Conservation (phyloP, 2,888 invertebrate genomes). For the Amitus sp. region DNA sequence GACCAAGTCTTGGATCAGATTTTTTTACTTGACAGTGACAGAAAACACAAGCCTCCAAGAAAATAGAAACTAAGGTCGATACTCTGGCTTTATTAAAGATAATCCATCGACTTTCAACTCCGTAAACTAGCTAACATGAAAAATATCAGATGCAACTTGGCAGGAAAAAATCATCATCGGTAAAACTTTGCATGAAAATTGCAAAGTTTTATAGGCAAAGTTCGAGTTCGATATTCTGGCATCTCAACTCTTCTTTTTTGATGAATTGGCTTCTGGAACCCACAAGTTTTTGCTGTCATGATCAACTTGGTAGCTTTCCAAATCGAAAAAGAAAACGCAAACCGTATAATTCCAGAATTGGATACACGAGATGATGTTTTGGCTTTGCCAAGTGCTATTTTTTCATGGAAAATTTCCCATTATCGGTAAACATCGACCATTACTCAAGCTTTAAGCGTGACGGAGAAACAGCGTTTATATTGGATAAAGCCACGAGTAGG, state of each 20-base stretch:
- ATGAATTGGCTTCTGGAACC: constrained; percentile 23
- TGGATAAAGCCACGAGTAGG: constrained; percentile 51
- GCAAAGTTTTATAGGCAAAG: constrained; percentile 13
- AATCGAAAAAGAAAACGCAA: background rate
- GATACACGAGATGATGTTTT: background rate
- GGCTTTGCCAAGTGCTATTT: constrained; percentile 19
- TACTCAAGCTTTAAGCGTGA: constrained; percentile 45
- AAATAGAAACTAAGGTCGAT: background rate
- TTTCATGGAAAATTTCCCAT: constrained; percentile 37
- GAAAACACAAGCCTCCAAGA: no score
- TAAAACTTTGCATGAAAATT: constrained; percentile 17
- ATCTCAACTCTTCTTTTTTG: constrained; percentile 19
- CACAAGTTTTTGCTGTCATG: constrained; percentile 9
- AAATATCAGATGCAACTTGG: background rate
- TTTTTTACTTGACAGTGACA: background rate
- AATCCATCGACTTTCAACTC: constrained; percentile 54
- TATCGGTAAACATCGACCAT: constrained; percentile 51
- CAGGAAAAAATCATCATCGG: constrained; percentile 13
- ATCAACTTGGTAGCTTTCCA: background rate
- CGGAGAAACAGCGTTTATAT: constrained; percentile 47
- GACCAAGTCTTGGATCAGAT: constrained; percentile 2
- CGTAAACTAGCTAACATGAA: constrained; percentile 32
- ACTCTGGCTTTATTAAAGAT: constrained; percentile 49
- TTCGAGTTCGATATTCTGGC: no score
- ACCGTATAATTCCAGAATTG: background rate